phyloP scores from a whole-genome alignment of 2,888 invertebrate species.

The Eulithis testata region DNA sequence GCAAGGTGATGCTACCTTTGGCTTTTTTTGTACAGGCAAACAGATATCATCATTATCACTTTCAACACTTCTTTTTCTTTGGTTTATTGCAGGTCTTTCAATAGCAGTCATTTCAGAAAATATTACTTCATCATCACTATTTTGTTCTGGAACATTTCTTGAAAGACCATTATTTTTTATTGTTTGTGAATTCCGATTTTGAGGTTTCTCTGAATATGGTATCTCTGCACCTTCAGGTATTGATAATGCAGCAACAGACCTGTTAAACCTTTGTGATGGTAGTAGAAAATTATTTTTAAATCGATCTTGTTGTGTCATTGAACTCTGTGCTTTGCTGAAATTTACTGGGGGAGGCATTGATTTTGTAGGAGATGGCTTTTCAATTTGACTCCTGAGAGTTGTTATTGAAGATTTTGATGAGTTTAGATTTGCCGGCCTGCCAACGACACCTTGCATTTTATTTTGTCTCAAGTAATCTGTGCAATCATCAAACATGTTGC shows the following conservation, averaged over 20 bases:
- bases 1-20: constrained; percentile 47
- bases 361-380: constrained; percentile 11
- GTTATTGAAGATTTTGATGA: constrained; percentile 19
- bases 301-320: constrained; percentile 55
- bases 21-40: constrained; percentile 51
- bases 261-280: constrained; percentile 68
- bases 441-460: constrained; percentile 50
- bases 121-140: constrained; percentile 59
- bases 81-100: constrained; percentile 40
- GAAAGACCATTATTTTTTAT: constrained; percentile 25
- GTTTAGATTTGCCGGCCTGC: constrained; percentile 27
- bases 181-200: constrained; percentile 19
- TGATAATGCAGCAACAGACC: constrained; percentile 47
- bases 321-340: constrained; percentile 38
- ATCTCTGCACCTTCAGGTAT: constrained; percentile 49
- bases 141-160: constrained; percentile 30
- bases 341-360: constrained; percentile 23
- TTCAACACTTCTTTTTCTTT: constrained; percentile 49
- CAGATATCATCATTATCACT: constrained; percentile 46
- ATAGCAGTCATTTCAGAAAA: constrained; percentile 47
- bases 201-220: constrained; percentile 25
- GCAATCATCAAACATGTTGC: constrained; percentile 52
- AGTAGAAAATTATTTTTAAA: constrained; percentile 60
- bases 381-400: constrained; percentile 19
- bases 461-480: constrained; percentile 54